phyloP scores from a whole-genome alignment of 2,113 vertebrate species.

The Collichthys lucidus region DNA sequence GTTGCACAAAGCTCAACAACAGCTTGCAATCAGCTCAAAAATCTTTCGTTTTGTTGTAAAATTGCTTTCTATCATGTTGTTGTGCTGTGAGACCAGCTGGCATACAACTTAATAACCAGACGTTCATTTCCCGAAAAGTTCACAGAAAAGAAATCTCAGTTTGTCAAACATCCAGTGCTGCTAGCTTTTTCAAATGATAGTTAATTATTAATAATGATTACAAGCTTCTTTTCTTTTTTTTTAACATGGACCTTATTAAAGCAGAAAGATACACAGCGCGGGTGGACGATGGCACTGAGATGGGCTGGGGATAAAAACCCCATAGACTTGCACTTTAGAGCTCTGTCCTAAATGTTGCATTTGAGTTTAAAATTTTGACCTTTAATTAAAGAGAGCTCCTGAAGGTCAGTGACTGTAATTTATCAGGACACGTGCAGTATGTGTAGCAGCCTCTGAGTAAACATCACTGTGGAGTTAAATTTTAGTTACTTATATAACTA shows the following conservation, averaged over 20 bases:
- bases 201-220: constrained; percentile 20
- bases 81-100: constrained; percentile 11
- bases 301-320: background rate
- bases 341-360: constrained; percentile 4
- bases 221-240: background rate
- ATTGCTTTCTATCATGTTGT: background rate
- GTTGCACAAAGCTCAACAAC: background rate
- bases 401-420: background rate
- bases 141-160: background rate
- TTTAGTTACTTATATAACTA: too few relatives aligned
- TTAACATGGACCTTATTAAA: constrained; percentile 9
- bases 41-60: background rate
- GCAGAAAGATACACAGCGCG: background rate
- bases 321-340: background rate
- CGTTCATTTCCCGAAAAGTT: constrained; percentile 1
- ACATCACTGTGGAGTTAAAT: too few relatives aligned
- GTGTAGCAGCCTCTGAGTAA: background rate
- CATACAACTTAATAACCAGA: background rate
- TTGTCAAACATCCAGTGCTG: constrained; percentile 11
- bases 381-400: constrained; percentile 1
- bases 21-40: constrained; percentile 16
- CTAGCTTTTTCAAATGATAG: constrained; percentile 31
- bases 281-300: background rate
- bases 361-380: constrained; percentile 24
- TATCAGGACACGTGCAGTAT: background rate